Evolutionary conservation across 1,140 invertebrate species (phyloP).

Genomic region (Propsilocerus akamusi): DNA sequence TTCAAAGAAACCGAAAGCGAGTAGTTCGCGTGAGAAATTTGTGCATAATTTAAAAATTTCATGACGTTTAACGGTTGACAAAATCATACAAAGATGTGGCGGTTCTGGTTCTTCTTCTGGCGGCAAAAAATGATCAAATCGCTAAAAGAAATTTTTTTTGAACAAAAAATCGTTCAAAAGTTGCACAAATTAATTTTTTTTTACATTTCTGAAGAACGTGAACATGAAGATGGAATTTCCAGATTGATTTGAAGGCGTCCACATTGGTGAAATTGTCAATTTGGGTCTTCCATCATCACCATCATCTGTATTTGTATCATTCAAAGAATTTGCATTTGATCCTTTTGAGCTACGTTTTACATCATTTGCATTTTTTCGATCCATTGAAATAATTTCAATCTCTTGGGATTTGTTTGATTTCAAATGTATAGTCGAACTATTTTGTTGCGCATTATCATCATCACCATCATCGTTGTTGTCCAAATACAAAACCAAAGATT

Average conservation of each 20-base stretch:
- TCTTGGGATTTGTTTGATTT: too few relatives aligned
- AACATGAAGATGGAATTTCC: conserved; percentile 35
- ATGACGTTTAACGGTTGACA: conserved; percentile 38
- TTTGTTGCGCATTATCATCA: neutral
- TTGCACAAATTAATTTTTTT: too few relatives aligned
- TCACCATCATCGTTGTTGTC: neutral
- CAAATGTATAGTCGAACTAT: too few relatives aligned
- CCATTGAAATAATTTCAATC: too few relatives aligned
- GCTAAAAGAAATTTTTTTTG: conserved; percentile 13
- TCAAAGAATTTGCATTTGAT: too few relatives aligned
- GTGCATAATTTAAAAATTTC: conserved; percentile 30
- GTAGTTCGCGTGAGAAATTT: conserved; percentile 25
- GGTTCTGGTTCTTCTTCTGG: conserved; percentile 30
- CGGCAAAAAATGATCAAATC: conserved; percentile 28
- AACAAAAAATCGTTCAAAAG: neutral
- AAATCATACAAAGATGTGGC: conserved; percentile 35
- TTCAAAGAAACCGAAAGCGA: conserved; percentile 37
- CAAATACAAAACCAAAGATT: neutral
- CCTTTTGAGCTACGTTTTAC: too few relatives aligned
- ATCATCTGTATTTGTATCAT: too few relatives aligned
- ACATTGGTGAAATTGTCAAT: conserved; percentile 30
- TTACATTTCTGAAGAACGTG: conserved; percentile 32
- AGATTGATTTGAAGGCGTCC: conserved; percentile 32
- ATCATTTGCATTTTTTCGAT: neutral
- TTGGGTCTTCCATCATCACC: neutral